These are phyloP conservation scores for Leptosomus discolor DNA, from an alignment of 2,113 vertebrate species.

Conservation along the genomic window DNA sequence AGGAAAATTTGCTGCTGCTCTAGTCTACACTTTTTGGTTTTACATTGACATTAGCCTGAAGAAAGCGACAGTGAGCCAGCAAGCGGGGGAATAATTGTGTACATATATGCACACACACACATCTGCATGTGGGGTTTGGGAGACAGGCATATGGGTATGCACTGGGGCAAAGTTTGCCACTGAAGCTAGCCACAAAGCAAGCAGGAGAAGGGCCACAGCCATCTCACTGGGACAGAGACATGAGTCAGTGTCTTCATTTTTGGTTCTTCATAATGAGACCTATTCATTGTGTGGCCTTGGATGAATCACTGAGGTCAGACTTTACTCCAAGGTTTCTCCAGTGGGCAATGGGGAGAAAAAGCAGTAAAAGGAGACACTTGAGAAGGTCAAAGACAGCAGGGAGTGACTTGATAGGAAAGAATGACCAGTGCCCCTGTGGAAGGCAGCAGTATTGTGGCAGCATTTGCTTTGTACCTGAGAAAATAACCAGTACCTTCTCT, in stretches of 20 bases:
- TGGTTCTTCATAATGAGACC: not conserved
- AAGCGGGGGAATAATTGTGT: not conserved
- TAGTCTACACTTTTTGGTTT: not conserved
- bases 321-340: not conserved
- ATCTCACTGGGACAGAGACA: not conserved
- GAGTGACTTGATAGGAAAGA: not conserved
- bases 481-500: not conserved
- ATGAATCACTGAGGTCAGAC: not conserved
- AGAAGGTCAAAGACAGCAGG: not conserved
- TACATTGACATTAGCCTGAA: not conserved
- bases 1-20: not conserved
- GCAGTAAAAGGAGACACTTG: not conserved
- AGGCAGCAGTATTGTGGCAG: not conserved
- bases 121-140: not conserved
- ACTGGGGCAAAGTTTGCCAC: not conserved
- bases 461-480: not conserved
- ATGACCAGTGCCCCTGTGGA: not conserved
- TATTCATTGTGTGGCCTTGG: not conserved
- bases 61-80: rapidly evolving
- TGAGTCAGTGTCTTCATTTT: not conserved
- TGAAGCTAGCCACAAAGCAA: not conserved
- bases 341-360: not conserved
- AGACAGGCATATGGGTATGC: not conserved
- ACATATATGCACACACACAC: rapidly evolving
- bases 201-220: not conserved